Evolutionary conservation across 1,140 invertebrate species (phyloP).

Genomic region (Melitaea cinxia): DNA sequence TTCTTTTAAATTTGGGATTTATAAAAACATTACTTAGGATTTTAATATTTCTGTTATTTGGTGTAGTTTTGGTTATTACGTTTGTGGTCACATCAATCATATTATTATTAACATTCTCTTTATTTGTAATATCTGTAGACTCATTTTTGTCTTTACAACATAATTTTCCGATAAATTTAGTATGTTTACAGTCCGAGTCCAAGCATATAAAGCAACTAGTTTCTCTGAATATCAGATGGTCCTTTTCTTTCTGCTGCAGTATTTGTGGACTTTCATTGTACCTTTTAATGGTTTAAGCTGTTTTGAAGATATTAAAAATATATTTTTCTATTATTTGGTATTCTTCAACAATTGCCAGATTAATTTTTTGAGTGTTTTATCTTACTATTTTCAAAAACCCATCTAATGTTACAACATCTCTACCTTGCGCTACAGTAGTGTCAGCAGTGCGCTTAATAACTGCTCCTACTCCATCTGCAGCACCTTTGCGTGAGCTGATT

Average conservation of each 20-base stretch:
- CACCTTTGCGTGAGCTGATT: conserved; percentile 32
- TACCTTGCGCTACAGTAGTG: not conserved
- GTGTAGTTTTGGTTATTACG: too few relatives aligned
- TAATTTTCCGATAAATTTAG: too few relatives aligned
- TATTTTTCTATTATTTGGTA: conserved; percentile 9
- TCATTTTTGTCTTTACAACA: too few relatives aligned
- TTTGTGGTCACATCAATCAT: too few relatives aligned
- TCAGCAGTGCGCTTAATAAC: conserved; percentile 23
- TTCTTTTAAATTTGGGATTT: too few relatives aligned
- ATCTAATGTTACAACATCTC: not conserved
- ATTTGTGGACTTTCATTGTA: not conserved
- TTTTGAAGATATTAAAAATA: not conserved
- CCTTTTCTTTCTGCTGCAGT: conserved; percentile 2
- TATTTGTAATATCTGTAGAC: too few relatives aligned
- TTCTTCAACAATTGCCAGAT: not conserved
- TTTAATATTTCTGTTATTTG: too few relatives aligned
- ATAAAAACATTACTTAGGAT: too few relatives aligned
- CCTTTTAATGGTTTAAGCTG: not conserved
- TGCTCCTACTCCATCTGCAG: conserved; percentile 33
- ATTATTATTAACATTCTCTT: too few relatives aligned
- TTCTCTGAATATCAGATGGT: not conserved
- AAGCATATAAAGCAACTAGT: conserved; percentile 1
- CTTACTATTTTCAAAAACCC: not conserved
- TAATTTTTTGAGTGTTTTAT: not conserved
- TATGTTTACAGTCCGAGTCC: too few relatives aligned